These are phyloP conservation scores for Stercorarius parasiticus DNA, from an alignment of 2,113 vertebrate species.

Conservation along the genomic window DNA sequence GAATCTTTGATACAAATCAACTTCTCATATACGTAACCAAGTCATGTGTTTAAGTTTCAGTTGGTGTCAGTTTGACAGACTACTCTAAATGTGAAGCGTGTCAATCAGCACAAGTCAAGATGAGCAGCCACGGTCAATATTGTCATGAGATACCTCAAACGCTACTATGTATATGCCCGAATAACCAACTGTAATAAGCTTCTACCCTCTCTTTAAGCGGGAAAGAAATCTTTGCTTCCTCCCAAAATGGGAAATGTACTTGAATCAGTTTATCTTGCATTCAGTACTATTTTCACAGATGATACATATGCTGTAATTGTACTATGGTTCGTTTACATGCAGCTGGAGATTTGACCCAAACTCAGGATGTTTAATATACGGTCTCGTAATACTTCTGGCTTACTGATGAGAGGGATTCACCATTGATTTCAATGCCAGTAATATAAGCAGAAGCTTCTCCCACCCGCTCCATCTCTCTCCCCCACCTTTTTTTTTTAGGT, in stretches of 20 bases:
- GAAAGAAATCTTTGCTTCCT: neutral
- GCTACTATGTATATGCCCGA: neutral
- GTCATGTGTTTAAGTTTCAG: neutral
- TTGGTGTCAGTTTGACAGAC: neutral
- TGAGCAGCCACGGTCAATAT: neutral
- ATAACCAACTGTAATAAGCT: neutral
- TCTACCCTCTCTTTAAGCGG: neutral
- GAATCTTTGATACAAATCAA: neutral
- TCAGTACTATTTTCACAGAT: neutral
- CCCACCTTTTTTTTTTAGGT: neutral
- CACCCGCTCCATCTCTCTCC: fast-evolving
- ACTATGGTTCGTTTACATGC: fast-evolving
- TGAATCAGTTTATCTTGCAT: neutral
- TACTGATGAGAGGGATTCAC: neutral
- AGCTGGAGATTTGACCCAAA: neutral
- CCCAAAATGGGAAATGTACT: neutral
- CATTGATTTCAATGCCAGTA: neutral
- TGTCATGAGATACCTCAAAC: neutral
- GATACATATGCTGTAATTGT: neutral
- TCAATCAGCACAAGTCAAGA: neutral
- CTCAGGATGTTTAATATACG: too few species aligned
- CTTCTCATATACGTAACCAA: neutral
- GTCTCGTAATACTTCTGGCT: neutral
- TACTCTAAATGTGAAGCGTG: neutral
- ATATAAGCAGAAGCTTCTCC: neutral